These are phyloP conservation scores for Oedothorax gibbosus DNA, from an alignment of 1,140 invertebrate genomes.

Conservation along the genomic window DNA sequence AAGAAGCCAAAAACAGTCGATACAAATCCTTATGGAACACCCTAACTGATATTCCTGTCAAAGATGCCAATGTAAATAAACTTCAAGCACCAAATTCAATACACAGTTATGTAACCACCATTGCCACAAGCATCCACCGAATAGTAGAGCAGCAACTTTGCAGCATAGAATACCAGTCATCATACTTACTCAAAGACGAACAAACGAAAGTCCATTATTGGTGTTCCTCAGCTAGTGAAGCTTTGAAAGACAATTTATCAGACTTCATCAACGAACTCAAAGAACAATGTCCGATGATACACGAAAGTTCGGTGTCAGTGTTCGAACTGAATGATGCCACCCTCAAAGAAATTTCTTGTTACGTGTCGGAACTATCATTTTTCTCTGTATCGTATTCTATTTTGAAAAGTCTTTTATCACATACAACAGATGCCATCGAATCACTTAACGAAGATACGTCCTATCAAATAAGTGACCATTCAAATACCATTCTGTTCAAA, in stretches of 20 bases:
- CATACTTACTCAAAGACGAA: conserved; percentile 9
- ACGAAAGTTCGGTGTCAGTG: conserved; percentile 24
- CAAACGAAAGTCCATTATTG: background rate
- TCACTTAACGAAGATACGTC: background rate
- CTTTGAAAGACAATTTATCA: conserved; percentile 7
- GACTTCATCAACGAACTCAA: conserved; percentile 25
- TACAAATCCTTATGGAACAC: conserved; percentile 26
- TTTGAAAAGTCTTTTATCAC: conserved; percentile 3
- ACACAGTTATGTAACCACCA: conserved; percentile 3
- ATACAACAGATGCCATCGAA: background rate
- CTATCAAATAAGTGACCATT: background rate
- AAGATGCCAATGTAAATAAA: conserved; percentile 33
- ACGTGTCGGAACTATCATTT: conserved; percentile 23
- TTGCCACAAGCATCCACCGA: conserved; percentile 9
- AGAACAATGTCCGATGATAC: conserved; percentile 37
- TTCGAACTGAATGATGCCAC: background rate
- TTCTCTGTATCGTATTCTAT: conserved; percentile 6
- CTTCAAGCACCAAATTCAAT: background rate
- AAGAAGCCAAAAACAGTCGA: conserved; percentile 26
- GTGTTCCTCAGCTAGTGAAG: background rate
- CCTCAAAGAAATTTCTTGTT: conserved; percentile 2
- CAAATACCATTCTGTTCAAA: background rate
- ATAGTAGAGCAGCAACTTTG: conserved; percentile 31
- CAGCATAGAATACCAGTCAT: background rate
- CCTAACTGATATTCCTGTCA: conserved; percentile 44